Base-by-base conservation (phyloP, 2,113 vertebrate species). In the Puma concolor region DNA sequence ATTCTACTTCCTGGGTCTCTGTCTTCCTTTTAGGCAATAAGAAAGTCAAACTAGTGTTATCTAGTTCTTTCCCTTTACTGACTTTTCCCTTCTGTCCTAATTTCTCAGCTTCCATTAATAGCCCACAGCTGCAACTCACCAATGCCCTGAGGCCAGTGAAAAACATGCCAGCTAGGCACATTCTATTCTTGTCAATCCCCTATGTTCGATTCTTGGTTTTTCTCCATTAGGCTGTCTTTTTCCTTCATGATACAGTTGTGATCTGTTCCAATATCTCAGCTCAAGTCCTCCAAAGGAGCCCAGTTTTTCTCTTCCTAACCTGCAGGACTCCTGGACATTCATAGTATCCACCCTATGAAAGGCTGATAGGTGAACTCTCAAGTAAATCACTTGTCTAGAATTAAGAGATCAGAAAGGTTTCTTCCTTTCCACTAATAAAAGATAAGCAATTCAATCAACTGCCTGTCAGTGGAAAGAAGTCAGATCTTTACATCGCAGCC, bases 21-120 rank as follows among this genome's bases (percentile, higher is more conserved):
- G 4, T 38, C 64, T 96, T 86, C 79, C 17, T 90, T 76, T 23
- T 3, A 85, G 77, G 29, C 17, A 76, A 54, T 2, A 91, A 14
- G 23, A 69, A 87, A 77, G 38, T 36, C 83, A 97, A 88, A 76
- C 14, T 63, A 41, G 7, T 64, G 12, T n/a, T 76, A 64, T 10
- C 85, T 80, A 7, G 33, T 60, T 64, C 71, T 80, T 60, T 41
- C 16, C 41, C 48, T 57, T 87, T 48, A n/a, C 44, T 52, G n/a
- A 33, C 63, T 71, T 80, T 60, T 5, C 31, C 36, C n/a, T 33
- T 90, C 29, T 63, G 19, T 54, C 41, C 54, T 36, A 79, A n/a
- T 72, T 91, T 94, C 71, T 86, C 54, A 77, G 52, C 31, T 92
- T 94, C 96, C 91, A 92, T 48, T 77, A 95, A 91, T 52, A 96